Evolutionary conservation across 2,797 vertebrate genomes (phyloP), one percentile per base, ranked within the genome.

Genomic region (Acipenser transmontanus): DNA sequence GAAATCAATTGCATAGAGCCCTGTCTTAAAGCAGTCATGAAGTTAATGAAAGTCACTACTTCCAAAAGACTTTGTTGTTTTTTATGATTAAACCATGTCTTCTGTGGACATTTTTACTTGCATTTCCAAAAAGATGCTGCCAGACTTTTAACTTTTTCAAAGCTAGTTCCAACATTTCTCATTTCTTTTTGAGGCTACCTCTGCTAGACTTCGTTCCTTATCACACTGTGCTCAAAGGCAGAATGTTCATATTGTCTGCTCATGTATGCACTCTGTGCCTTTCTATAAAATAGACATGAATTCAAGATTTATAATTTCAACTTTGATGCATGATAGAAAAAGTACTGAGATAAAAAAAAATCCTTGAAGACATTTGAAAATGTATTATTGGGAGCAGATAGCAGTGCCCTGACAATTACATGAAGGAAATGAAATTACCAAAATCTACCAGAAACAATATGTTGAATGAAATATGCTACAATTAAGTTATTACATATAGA

Each of bases 371-470:
- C 68, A 68, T 75, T 50, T 62, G 71, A 65, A 77, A 75, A 74
- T 77, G 11, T 69, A 74, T 82, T 80, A 78, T 63, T 70, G 61
- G 70, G 71, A 76, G 64, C 67, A 71, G 47, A 66, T 65, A 73
- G 66, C 2, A 2, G 62, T 76, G 76, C 68, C 76, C 72, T 65
- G 7, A 68, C 20, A 49, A 17, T 61, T 59, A 74, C 68, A 84
- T 78, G 73, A 34, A 34, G 79, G 49, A 77, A 83, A 78, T 77
- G 67, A 73, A 78, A 81, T 80, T 83, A 80, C 59, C 76, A 56
- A 62, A 70, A 66, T 76, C 71, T 78, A 62, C 63, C 75, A 70
- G 47, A 77, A 59, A 73, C 13, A 68, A 49, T 3, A 5, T 13
- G 47, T 50, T 50, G 7, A 49, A 49, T 49, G 48, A 34, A 47